These are phyloP conservation scores for Epinotia nisella DNA, from an alignment of 2,888 invertebrate genomes.

Conservation along the genomic window DNA sequence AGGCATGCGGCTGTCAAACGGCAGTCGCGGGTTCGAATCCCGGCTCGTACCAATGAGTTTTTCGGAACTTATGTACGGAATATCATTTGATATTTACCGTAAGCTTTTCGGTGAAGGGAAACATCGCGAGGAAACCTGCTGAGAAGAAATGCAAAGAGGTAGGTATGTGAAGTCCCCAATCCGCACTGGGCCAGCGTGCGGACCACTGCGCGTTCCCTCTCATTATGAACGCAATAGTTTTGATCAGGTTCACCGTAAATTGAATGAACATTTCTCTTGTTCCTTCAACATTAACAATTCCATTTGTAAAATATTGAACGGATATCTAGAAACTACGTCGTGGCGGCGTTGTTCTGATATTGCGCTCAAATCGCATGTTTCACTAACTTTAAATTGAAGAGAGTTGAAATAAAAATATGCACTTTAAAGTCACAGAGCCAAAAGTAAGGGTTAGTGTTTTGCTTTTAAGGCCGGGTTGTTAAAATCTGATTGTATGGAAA, in stretches of 20 bases:
- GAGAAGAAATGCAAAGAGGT: too few relatives aligned
- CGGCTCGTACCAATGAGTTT: too few relatives aligned
- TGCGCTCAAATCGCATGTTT: not conserved
- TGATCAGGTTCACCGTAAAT: not conserved
- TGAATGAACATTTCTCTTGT: conserved; percentile 2
- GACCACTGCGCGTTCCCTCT: too few relatives aligned
- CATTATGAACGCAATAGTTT: not conserved
- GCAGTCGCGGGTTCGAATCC: too few relatives aligned
- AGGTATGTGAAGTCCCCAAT: too few relatives aligned
- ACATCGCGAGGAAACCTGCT: too few relatives aligned
- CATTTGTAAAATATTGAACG: not conserved
- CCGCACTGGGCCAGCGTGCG: too few relatives aligned
- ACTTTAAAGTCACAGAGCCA: not conserved
- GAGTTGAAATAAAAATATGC: not conserved
- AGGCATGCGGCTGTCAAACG: too few relatives aligned
- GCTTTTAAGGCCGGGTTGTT: not conserved
- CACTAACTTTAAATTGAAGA: not conserved
- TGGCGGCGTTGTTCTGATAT: not conserved
- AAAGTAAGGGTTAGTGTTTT: not conserved
- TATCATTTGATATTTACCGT: too few relatives aligned
- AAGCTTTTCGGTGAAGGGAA: too few relatives aligned
- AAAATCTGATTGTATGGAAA: too few relatives aligned
- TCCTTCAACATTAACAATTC: conserved; percentile 6
- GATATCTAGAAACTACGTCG: conserved; percentile 1
- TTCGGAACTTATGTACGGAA: too few relatives aligned